Evolutionary conservation across 2,113 vertebrate species (phyloP), one percentile per base, ranked within the genome.

Genomic region (Axis porcinus): DNA sequence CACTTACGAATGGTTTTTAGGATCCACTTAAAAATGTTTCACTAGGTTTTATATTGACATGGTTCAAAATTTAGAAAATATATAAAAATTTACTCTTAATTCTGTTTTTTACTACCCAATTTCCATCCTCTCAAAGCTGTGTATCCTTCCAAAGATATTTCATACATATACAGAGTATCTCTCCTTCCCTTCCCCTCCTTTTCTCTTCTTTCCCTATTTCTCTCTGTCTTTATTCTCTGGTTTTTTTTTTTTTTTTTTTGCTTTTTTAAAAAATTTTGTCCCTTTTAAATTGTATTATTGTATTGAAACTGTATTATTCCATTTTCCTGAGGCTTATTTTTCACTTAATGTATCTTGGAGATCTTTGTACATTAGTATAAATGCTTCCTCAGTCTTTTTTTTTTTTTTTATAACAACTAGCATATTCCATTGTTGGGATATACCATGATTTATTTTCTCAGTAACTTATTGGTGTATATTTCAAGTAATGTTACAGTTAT

Each of bases 11-110:
- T 7, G 30, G 16, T 58, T 92, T 50, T 28, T 27, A 78, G n/a
- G 28, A 17, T 90, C 27, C 50, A n/a, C 28, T 88, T 87, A 30
- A 25, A 94, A 89, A 86, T 27, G 11, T 54, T 40, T 86, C 43
- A 33, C n/a, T 33, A 84, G 43, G 21, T 54, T 76, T 93, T 79
- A 62, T 14, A 45, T 45, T 64, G 43, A 33, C 4, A 8, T 28
- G 28, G 58, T 70, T 95, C 60, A 50, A 94, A 84, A 86, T 36
- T 62, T 52, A 89, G 43, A 81, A 62, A 88, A n/a, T 47, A 89
- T 23, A 33, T 16, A 74, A 86, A 83, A 40, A 4, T 76, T 27
- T 76, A 45, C 70, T n/a, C 27, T 89, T 55, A 83, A 67, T 90
- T 57, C 60, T 91, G 55, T 55, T 47, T 40, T 33, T 36, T 40